Conservation (phyloP, 2,888 invertebrate genomes). For the Leistus spinibarbis region DNA sequence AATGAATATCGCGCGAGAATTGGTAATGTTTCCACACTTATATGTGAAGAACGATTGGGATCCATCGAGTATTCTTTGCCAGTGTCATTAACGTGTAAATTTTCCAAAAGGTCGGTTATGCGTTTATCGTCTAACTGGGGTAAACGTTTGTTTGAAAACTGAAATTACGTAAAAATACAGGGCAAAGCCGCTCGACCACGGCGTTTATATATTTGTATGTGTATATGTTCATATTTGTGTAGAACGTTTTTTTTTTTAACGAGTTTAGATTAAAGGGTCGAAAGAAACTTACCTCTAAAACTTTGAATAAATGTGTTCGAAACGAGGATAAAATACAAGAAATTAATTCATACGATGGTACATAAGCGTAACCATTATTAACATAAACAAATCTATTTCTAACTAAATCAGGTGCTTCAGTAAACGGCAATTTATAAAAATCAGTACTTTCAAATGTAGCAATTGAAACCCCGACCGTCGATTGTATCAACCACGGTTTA, state of each 20-base stretch:
- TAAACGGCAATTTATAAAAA: slow-evolving; percentile 85
- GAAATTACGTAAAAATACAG: no score
- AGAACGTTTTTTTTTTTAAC: no score
- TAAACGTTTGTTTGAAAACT: slow-evolving; percentile 70
- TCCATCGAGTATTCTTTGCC: slow-evolving; percentile 73
- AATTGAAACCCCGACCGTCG: slow-evolving; percentile 62
- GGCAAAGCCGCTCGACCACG: no score
- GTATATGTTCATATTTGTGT: no score
- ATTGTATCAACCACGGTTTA: slow-evolving; percentile 65
- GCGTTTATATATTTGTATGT: no score
- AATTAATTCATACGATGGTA: slow-evolving; percentile 82
- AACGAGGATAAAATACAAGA: slow-evolving; percentile 82
- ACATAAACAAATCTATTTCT: slow-evolving; percentile 78
- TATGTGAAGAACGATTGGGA: neutral
- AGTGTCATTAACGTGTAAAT: slow-evolving; percentile 81
- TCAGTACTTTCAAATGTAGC: slow-evolving; percentile 66
- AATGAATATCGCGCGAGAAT: slow-evolving; percentile 81
- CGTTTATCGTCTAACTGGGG: slow-evolving; percentile 84
- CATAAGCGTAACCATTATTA: slow-evolving; percentile 82
- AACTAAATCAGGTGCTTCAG: slow-evolving; percentile 85
- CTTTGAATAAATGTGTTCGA: slow-evolving; percentile 71
- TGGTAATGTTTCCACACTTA: slow-evolving; percentile 62
- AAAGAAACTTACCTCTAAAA: slow-evolving; percentile 64
- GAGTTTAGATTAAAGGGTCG: neutral
- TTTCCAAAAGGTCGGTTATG: slow-evolving; percentile 72